Percentiles rank a stretch among this genome's conserved stretches.
Conservation (phyloP, 2,888 invertebrate species). For the Escarpia spicata region DNA sequence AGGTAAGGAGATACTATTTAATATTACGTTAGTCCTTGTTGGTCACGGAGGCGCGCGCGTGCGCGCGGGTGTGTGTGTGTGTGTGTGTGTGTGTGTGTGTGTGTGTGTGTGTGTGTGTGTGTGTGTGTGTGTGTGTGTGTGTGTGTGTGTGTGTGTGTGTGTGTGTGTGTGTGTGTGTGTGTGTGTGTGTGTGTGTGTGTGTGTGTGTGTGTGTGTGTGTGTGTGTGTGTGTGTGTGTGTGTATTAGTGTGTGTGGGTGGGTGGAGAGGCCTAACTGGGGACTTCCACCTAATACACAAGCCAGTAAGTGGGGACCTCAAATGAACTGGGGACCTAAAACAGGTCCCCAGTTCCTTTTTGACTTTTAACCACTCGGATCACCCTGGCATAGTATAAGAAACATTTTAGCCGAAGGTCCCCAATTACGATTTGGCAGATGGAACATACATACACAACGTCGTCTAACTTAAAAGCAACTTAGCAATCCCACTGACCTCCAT, state of each 20-base stretch:
- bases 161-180: not conserved
- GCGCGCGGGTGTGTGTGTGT: not conserved
- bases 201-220: not conserved
- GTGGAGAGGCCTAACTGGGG: too few species aligned
- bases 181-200: not conserved
- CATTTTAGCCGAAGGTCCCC: too few species aligned
- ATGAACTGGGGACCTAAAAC: too few species aligned
- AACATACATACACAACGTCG: too few species aligned
- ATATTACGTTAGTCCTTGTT: not conserved
- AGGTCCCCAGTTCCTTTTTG: too few species aligned
- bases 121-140: not conserved
- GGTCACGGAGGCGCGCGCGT: not conserved
- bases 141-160: not conserved
- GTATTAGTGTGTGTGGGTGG: not conserved
- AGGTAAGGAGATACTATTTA: slow-evolving; percentile 27
- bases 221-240: not conserved
- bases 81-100: not conserved
- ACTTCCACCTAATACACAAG: too few species aligned
- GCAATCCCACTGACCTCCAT: too few species aligned
- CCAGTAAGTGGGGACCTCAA: too few species aligned
- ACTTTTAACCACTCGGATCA: too few species aligned
- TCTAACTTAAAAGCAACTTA: too few species aligned
- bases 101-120: not conserved
- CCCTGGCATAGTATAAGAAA: too few species aligned
- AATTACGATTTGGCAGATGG: too few species aligned